Base-by-base conservation (phyloP, 1,140 invertebrate genomes). In the Zaprionus gabonicus region DNA sequence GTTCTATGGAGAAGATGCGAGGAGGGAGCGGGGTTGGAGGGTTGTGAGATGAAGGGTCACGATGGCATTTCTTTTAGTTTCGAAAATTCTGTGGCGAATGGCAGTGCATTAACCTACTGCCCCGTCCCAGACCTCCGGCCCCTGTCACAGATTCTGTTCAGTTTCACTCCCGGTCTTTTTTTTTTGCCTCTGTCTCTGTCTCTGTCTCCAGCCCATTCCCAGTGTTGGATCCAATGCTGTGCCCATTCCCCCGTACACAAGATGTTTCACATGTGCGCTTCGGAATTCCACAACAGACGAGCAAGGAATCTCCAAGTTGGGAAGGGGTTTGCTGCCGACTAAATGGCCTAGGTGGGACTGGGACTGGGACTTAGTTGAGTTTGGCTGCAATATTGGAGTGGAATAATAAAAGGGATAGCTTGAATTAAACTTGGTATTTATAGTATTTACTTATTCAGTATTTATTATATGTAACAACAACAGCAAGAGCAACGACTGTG, bases 71-170 rank as follows among this genome's bases (percentile, higher is more conserved):
- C 62, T 44, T 57, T 25, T 75, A 76, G 68, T 60, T 71, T 55
- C 36, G 60, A 15, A 76, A 60, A 69, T 71, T 64, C 68, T 49
- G 64, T 55, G 67, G 36, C 46, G 68, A 44, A 66, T 76, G 60
- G 55, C 68, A 76, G 73, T 76, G 73, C 73, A 76, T 76, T 76
- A 71, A 71, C 60, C 73, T 64, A 65, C 34, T 63, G 31, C 23
- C 53, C 41, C n/a, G 23, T 31, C 53, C 55, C 57, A 59, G 55
- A 34, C 67, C 34, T 25, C 20, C 41, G 36, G 23, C 25, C 44
- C n/a, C 57, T 59, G 36, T 65, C 28, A 41, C 56, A 68, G 57
- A 60, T 46, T 62, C 34, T 67, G 38, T 72, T 31, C 38, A 62
- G 44, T 63, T 15, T 28, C 17, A 44, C 15, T 51, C 38, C 20